These are phyloP conservation scores for Tokudaia muenninki DNA, from an alignment of 2,797 vertebrate genomes.

Conservation along the genomic window DNA sequence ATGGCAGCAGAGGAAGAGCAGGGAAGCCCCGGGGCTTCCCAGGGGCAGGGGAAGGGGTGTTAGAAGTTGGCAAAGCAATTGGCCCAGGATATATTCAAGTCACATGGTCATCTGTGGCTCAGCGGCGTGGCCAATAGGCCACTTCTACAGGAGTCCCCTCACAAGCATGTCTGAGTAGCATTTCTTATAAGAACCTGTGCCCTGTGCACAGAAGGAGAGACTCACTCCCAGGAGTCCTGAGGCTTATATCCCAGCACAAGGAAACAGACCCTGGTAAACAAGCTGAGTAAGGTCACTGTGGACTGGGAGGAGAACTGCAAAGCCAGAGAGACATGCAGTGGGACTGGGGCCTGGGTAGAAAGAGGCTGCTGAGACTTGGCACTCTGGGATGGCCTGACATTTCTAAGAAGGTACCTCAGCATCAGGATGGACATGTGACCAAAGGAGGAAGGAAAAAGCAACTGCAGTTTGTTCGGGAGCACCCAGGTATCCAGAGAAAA, in stretches of 20 bases:
- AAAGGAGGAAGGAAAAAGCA: background rate
- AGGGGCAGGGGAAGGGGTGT: background rate
- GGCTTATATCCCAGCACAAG: background rate
- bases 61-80: background rate
- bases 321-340: background rate
- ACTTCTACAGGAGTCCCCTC: background rate
- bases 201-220: background rate
- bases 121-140: background rate
- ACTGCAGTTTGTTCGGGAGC: background rate
- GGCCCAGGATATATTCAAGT: fast-evolving
- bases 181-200: background rate
- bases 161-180: background rate
- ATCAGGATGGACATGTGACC: background rate
- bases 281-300: background rate
- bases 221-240: fast-evolving
- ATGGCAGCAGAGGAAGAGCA: fast-evolving
- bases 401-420: background rate
- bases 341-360: no score
- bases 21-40: background rate
- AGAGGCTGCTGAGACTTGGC: background rate
- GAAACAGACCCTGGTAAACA: background rate
- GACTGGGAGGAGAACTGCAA: background rate
- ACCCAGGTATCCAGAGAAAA: background rate
- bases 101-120: background rate
- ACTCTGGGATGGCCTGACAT: background rate